Conservation (phyloP, 1,140 invertebrate species). For the Arctopsyche grandis region DNA sequence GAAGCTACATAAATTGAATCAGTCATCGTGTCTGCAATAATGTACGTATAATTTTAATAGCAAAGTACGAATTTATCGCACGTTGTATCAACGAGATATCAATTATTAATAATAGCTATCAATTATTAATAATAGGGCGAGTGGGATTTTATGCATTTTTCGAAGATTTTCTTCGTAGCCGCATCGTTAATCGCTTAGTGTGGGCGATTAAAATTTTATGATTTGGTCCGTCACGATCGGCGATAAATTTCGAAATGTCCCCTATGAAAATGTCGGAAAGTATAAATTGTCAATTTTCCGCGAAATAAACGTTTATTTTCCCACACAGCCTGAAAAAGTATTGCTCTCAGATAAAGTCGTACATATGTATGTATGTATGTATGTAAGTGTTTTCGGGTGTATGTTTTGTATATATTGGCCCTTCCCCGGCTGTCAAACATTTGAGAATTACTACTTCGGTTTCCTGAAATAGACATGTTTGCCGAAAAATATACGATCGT, state of each 20-base stretch:
- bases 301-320: constrained; percentile 19
- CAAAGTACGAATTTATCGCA: no score
- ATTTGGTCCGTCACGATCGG: not conserved
- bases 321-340: not conserved
- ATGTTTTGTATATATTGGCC: not conserved
- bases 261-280: not conserved
- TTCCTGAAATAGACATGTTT: constrained; percentile 17
- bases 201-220: constrained; percentile 10
- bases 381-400: no score
- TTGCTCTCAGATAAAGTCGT: no score
- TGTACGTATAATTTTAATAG: no score
- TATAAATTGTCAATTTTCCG: constrained; percentile 11
- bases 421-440: not conserved
- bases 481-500: constrained; percentile 6
- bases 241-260: not conserved
- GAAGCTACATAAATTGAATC: no score
- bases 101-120: no score
- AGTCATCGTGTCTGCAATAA: no score
- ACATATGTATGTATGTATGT: not conserved
- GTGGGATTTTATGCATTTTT: constrained; percentile 8
- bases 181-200: not conserved
- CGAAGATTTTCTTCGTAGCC: not conserved
- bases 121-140: no score
- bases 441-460: not conserved
- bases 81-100: no score